phyloP scores from a whole-genome alignment of 1,140 invertebrate genomes.

The Lutraria rhynchaena region DNA sequence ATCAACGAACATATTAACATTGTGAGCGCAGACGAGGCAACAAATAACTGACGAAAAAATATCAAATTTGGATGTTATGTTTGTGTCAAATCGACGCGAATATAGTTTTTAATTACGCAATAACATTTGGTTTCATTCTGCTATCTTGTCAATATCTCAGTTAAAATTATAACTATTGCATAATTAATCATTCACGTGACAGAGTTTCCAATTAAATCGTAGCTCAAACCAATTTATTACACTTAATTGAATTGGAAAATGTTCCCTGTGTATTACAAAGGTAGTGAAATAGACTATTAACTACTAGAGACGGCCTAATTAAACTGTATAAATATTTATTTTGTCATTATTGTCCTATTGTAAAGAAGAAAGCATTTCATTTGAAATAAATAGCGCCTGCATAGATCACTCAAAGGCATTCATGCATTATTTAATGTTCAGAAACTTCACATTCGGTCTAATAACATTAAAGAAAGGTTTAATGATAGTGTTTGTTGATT shows the following conservation, averaged over 20 bases:
- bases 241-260: conserved; percentile 14
- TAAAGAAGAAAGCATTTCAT: conserved; percentile 19
- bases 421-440: too few relatives aligned
- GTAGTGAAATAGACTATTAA: conserved; percentile 14
- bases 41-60: not conserved
- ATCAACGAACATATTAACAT: not conserved
- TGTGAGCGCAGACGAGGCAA: not conserved
- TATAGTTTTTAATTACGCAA: not conserved
- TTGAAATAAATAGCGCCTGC: conserved; percentile 12
- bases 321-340: conserved; percentile 26
- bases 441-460: too few relatives aligned
- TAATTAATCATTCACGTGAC: conserved; percentile 18
- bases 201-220: conserved; percentile 13
- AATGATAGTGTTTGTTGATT: too few relatives aligned
- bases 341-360: conserved; percentile 6
- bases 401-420: too few relatives aligned
- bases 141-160: not conserved
- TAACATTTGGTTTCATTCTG: not conserved
- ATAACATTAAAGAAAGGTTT: too few relatives aligned
- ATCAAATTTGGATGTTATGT: not conserved
- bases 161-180: not conserved
- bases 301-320: not conserved
- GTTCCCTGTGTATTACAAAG: not conserved
- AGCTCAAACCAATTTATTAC: conserved; percentile 19
- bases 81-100: not conserved